Conservation (phyloP, 1,140 invertebrate species). For the Drosophila azteca region DNA sequence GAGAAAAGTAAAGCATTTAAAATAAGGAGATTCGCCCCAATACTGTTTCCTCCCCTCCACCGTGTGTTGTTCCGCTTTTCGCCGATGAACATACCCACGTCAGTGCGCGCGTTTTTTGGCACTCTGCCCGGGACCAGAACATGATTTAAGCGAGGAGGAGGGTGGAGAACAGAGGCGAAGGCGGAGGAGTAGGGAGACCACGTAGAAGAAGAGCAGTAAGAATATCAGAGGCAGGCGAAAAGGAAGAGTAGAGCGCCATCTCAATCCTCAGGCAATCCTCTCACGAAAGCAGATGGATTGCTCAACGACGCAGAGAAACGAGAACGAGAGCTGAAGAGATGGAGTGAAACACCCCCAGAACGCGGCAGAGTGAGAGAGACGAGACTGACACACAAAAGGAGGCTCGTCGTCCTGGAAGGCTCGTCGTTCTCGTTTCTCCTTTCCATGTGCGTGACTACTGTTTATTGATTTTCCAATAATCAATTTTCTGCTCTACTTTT, state of each 20-base stretch:
- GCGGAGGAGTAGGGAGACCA: no score
- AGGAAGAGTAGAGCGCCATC: no score
- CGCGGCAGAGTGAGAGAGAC: no score
- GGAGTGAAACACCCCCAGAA: constrained; percentile 18
- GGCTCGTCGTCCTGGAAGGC: constrained; percentile 71
- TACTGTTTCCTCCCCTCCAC: no score
- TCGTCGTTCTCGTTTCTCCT: constrained; percentile 3
- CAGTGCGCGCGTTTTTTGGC: constrained; percentile 33
- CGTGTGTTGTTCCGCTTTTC: no score
- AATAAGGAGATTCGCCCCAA: constrained; percentile 2
- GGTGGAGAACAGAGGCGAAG: no score
- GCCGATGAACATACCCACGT: constrained; percentile 20
- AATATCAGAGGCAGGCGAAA: constrained; percentile 8
- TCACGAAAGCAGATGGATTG: no score
- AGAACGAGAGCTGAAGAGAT: not conserved
- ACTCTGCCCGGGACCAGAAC: constrained; percentile 7
- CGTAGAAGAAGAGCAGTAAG: constrained; percentile 4
- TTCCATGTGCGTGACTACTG: constrained; percentile 13
- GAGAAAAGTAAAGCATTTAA: not conserved
- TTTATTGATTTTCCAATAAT: constrained; percentile 63
- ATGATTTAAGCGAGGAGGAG: no score
- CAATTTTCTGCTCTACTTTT: constrained; percentile 9
- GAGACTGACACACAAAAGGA: constrained; percentile 49
- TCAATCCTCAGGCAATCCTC: no score
- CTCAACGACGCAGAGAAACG: not conserved